phyloP scores from a whole-genome alignment of 2,113 vertebrate species.

The Boleophthalmus pectinirostris region DNA sequence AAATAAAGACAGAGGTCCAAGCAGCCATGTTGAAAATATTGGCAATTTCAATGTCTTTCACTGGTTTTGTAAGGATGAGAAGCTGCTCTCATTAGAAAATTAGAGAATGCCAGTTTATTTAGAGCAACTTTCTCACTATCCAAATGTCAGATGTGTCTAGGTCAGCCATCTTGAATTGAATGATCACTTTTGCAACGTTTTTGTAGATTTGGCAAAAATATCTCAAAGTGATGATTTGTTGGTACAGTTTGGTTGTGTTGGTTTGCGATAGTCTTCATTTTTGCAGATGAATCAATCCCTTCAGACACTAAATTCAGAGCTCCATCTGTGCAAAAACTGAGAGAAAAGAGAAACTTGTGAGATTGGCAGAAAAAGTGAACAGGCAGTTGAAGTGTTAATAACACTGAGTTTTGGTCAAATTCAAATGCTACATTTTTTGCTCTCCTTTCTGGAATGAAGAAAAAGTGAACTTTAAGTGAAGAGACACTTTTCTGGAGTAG shows the following conservation, averaged over 20 bases:
- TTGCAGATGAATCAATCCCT: constrained; percentile 31
- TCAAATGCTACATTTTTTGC: not conserved
- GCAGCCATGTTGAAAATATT: constrained; percentile 48
- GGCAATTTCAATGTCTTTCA: not conserved
- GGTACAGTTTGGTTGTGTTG: not conserved
- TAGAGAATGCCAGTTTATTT: not conserved
- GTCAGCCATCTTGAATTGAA: not conserved
- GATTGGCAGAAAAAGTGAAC: constrained; percentile 6
- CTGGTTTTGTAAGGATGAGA: not conserved
- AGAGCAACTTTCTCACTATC: not conserved
- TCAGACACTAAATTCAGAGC: constrained; percentile 9
- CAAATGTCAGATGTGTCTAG: not conserved
- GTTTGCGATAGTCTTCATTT: constrained; percentile 17
- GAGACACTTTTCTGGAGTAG: not conserved
- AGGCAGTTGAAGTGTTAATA: constrained; percentile 3
- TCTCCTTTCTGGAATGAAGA: not conserved
- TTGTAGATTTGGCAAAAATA: not conserved
- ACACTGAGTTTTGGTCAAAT: not conserved
- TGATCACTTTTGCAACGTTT: not conserved
- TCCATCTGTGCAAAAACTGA: constrained; percentile 42
- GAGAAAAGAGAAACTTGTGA: constrained; percentile 2
- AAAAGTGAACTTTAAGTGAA: not conserved
- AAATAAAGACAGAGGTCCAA: constrained; percentile 44
- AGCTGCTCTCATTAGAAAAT: not conserved
- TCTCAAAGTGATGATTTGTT: constrained; percentile 28